Evolutionary conservation across 1,140 invertebrate genomes (phyloP), one percentile per base, ranked within the genome.

Genomic region (Lordiphosa stackelbergi): DNA sequence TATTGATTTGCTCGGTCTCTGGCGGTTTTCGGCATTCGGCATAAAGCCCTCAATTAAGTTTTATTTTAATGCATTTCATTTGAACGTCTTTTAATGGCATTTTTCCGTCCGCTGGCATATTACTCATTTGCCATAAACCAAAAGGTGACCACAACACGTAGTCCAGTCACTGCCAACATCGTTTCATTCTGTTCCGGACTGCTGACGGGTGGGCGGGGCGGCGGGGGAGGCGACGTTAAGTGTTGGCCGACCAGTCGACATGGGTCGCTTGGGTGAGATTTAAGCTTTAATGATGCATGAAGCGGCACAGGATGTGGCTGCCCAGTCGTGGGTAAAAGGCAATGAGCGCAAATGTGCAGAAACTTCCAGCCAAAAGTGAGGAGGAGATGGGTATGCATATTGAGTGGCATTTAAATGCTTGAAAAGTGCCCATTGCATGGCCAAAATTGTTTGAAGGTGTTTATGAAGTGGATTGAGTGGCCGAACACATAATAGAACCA

Each of bases 241-340:
- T 85, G 71, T 79, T 85, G 68, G 65, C 47, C 68, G 64, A 65
- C 66, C 72, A 70, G 73, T 85, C 77, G 72, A 81, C 74, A 74
- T 79, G 74, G 74, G 75, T 75, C 77, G 68, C 75, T 60, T 77
- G 77, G 77, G 77, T 83, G 77, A 83, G 77, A 83, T 83, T 83
- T 83, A 83, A 83, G 77, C 78, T 83, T 83, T 84, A 83, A 83
- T 84, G 78, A 83, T 83, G 77, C 77, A 83, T 83, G 77, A 83
- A 83, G 77, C 78, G 77, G 73, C 72, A 83, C 77, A 77, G 77
- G 77, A 83, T 83, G 77, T 83, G 77, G 77, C 78, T 81, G 72
- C 77, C 75, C 75, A 83, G 77, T 81, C 71, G 77, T 81, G 77
- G 75, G 75, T 81, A 81, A 81, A 83, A 81, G 77, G 77, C 75